A percentile compares a stretch with the other conserved stretches of the same genome.
Conservation (phyloP, 1,140 invertebrate species). For the Agrypnia vestita region DNA sequence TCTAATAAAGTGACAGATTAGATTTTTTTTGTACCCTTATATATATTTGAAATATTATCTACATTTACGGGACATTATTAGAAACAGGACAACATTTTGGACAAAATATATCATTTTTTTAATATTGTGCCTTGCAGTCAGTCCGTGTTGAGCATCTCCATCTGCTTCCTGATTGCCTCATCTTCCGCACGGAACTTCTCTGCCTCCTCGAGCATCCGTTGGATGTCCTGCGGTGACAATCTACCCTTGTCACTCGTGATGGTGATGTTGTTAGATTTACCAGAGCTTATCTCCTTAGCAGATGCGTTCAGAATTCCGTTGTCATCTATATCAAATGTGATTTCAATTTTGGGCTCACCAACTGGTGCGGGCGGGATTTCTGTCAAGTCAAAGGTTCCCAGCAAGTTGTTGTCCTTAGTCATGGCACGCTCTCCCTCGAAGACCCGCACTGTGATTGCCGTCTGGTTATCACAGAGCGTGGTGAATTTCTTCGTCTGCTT, state of each 20-base stretch:
- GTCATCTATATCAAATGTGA: constrained; percentile 79
- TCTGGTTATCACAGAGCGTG: constrained; percentile 82
- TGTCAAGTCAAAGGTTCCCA: constrained; percentile 82
- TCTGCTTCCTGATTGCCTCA: too few relatives aligned
- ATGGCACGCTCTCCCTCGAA: constrained; percentile 67
- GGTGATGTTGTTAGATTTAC: constrained; percentile 73
- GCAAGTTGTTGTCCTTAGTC: constrained; percentile 85
- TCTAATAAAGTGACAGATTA: too few relatives aligned
- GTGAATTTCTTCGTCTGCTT: constrained; percentile 78
- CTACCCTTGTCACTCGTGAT: constrained; percentile 77
- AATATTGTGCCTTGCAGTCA: too few relatives aligned
- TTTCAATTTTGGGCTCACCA: constrained; percentile 78
- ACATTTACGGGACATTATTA: too few relatives aligned
- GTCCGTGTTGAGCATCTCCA: too few relatives aligned
- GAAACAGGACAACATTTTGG: too few relatives aligned
- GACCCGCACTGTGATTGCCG: constrained; percentile 80
- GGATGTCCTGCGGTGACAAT: constrained; percentile 74
- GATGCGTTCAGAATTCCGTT: constrained; percentile 79
- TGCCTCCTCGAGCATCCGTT: constrained; percentile 80
- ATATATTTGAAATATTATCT: too few relatives aligned
- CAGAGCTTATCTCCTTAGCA: constrained; percentile 74
- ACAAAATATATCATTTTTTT: too few relatives aligned
- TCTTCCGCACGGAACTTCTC: constrained; percentile 65
- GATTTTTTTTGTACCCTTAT: too few relatives aligned
- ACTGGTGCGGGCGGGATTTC: constrained; percentile 73